These are phyloP conservation scores for Bombyx huttoni DNA, from an alignment of 2,888 invertebrate genomes.

Conservation along the genomic window DNA sequence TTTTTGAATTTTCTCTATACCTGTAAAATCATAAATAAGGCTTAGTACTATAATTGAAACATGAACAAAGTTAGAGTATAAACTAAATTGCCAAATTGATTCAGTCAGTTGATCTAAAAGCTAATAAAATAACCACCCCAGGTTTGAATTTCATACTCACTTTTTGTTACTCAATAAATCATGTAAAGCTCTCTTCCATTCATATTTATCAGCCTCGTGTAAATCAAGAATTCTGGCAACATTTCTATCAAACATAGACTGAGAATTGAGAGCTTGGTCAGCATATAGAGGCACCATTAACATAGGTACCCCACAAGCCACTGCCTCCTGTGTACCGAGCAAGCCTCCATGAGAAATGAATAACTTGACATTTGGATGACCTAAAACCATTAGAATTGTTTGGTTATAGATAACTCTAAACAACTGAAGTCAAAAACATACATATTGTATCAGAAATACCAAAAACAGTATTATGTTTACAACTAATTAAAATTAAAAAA, in stretches of 20 bases:
- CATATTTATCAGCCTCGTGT: constrained; percentile 30
- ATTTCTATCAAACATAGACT: constrained; percentile 61
- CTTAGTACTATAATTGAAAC: neutral
- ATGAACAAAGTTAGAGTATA: neutral
- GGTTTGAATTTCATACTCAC: constrained; percentile 29
- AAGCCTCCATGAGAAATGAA: constrained; percentile 77
- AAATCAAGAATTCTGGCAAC: constrained; percentile 51
- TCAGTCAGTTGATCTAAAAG: too few relatives aligned
- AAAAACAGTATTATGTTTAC: too few relatives aligned
- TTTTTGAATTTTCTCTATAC: constrained; percentile 61
- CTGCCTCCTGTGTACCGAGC: constrained; percentile 73
- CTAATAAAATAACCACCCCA: too few relatives aligned
- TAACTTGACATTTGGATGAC: constrained; percentile 67
- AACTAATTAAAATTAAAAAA: neutral
- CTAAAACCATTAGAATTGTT: too few relatives aligned
- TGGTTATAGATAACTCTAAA: too few relatives aligned
- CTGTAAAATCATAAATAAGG: constrained; percentile 27
- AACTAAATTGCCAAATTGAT: too few relatives aligned
- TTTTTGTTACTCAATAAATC: constrained; percentile 49
- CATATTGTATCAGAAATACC: too few relatives aligned
- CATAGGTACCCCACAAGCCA: constrained; percentile 69
- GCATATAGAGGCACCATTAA: constrained; percentile 68
- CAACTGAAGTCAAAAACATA: too few relatives aligned
- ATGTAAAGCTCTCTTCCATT: constrained; percentile 43
- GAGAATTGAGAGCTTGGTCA: constrained; percentile 67